phyloP scores from a whole-genome alignment of 37 sponge, comb jelly and placozoan species.

The Theonella swinhoei region DNA sequence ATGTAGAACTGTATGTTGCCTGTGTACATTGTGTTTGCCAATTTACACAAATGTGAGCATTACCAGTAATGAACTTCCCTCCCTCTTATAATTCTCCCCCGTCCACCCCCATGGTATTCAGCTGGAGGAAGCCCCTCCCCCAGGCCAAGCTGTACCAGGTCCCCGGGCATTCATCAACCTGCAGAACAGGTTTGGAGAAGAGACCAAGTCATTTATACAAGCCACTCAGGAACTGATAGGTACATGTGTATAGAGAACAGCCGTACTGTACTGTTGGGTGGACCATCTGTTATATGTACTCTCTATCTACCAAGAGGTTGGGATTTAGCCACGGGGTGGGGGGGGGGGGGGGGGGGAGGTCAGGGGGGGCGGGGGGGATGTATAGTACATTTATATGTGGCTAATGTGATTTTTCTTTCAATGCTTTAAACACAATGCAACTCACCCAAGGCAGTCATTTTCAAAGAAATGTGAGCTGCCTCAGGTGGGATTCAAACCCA shows the following conservation, averaged over 20 bases:
- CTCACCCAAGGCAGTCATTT: too few relatives aligned
- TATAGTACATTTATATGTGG: too few relatives aligned
- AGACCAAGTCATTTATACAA: conserved; percentile 58
- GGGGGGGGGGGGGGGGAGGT: neutral
- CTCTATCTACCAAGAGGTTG: neutral
- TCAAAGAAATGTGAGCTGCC: too few relatives aligned
- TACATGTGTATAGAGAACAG: neutral
- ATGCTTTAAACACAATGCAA: too few relatives aligned
- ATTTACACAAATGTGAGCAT: neutral
- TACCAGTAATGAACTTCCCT: neutral
- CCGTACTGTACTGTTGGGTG: neutral
- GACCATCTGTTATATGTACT: neutral
- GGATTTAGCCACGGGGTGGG: neutral
- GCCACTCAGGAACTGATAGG: conserved; percentile 78
- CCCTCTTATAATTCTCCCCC: neutral
- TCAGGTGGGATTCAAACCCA: too few relatives aligned
- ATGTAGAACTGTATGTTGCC: neutral
- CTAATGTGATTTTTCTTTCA: too few relatives aligned
- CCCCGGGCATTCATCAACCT: conserved; percentile 75
- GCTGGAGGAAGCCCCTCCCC: conserved; percentile 73
- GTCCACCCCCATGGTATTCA: neutral
- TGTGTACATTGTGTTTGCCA: conserved; percentile 18
- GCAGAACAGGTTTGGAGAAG: conserved; percentile 78
- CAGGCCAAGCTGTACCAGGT: conserved; percentile 72
- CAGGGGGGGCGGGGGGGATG: too few relatives aligned